Conservation (phyloP, 2,797 vertebrate species). For the Pantherophis alleghaniensis region DNA sequence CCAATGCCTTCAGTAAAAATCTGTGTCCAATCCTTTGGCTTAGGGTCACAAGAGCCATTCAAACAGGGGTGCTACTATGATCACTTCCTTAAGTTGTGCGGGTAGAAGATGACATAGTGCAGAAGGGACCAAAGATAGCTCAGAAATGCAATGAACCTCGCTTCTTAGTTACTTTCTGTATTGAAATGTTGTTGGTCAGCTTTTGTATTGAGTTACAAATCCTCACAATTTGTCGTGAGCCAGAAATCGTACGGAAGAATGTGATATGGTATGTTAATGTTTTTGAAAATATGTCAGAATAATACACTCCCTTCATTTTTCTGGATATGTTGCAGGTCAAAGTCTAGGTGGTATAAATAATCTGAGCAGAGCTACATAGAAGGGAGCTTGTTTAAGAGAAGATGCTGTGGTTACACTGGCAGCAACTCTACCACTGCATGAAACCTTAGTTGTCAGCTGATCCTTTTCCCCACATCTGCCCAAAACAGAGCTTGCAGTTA, state of each 20-base stretch:
- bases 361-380: neutral
- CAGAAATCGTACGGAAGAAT: neutral
- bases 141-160: neutral
- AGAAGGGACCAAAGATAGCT: neutral
- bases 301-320: neutral
- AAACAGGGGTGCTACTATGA: neutral
- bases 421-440: neutral
- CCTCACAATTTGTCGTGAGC: neutral
- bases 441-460: slow-evolving; percentile 25
- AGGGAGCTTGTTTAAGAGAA: slow-evolving; percentile 15
- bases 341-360: neutral
- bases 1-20: slow-evolving; percentile 47
- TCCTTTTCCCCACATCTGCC: neutral
- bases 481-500: slow-evolving; percentile 26
- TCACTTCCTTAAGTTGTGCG: neutral
- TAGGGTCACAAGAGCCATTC: neutral
- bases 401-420: slow-evolving; percentile 29
- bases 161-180: neutral
- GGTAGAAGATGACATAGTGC: neutral
- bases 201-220: neutral
- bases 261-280: neutral
- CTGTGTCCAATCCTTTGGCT: slow-evolving; percentile 36
- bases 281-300: neutral
- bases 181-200: neutral
- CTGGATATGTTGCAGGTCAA: neutral